Evolutionary conservation across 37 sponge, comb jelly and placozoan genomes (phyloP).

Genomic region (Aplysina aerophoba): DNA sequence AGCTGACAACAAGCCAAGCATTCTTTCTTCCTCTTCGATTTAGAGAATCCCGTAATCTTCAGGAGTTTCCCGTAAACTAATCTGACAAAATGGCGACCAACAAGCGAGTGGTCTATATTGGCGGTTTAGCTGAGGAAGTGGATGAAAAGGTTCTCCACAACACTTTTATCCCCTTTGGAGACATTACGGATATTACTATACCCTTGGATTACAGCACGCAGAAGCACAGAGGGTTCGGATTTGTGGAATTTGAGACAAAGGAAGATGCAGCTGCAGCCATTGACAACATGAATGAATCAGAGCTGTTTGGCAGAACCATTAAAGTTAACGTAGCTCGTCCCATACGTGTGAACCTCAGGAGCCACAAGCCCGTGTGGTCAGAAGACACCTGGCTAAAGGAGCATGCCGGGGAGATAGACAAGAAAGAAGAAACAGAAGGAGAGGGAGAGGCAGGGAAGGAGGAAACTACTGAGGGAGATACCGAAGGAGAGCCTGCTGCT

Average conservation of each 20-base stretch:
- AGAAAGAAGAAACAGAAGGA: constrained; percentile 8
- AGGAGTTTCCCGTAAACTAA: constrained; percentile 1
- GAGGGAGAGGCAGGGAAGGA: constrained; percentile 23
- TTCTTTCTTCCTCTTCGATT: not conserved
- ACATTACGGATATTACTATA: constrained; percentile 91
- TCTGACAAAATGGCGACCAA: constrained; percentile 49
- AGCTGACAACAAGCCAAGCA: no score
- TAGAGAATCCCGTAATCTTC: not conserved
- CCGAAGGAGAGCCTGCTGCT: constrained; percentile 58
- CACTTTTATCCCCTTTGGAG: constrained; percentile 98
- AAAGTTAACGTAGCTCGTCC: constrained; percentile 92
- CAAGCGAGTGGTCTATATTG: constrained; percentile 88
- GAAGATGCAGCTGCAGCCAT: constrained; percentile 99
- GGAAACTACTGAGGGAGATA: constrained; percentile 29
- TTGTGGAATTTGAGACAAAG: constrained; percentile 90
- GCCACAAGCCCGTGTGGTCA: constrained; percentile 90
- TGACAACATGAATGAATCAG: constrained; percentile 99
- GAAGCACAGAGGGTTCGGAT: constrained; percentile 96
- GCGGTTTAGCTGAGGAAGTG: constrained; percentile 95
- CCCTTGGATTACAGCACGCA: constrained; percentile 94
- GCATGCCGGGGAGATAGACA: constrained; percentile 70
- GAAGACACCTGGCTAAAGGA: constrained; percentile 95
- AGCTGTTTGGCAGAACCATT: constrained; percentile 93
- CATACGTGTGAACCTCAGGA: constrained; percentile 90
- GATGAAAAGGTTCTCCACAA: constrained; percentile 97